phyloP scores from a whole-genome alignment of 1,140 invertebrate genomes.

The Neotoxoptera formosana region DNA sequence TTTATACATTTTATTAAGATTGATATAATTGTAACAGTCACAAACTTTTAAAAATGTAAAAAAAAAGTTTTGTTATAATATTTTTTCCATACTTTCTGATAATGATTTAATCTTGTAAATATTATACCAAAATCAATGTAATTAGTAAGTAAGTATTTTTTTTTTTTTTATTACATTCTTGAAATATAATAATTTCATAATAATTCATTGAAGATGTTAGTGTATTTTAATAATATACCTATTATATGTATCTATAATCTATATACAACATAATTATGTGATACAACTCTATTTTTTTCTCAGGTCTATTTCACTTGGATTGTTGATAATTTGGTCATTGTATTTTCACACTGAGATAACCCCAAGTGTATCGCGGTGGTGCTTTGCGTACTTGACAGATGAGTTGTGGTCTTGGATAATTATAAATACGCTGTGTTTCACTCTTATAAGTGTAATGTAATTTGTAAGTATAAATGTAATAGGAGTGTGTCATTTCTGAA shows the following conservation, averaged over 20 bases:
- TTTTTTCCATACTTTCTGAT: not conserved
- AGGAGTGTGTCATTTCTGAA: not conserved
- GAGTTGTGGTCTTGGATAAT: not conserved
- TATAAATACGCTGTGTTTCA: not conserved
- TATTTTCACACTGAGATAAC: not conserved
- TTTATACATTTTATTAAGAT: conserved; percentile 37
- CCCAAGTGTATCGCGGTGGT: not conserved
- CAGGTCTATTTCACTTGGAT: not conserved
- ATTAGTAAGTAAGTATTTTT: not conserved
- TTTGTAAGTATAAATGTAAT: not conserved
- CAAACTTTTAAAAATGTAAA: not conserved
- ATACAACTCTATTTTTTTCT: not conserved
- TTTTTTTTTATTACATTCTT: not conserved
- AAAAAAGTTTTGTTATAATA: not conserved
- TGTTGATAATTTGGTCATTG: not conserved
- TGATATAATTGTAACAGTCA: conserved; percentile 17
- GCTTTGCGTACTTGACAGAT: not conserved
- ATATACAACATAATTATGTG: not conserved
- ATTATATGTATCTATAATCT: not conserved
- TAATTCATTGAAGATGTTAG: no score
- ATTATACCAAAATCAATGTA: not conserved
- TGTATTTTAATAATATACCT: not conserved
- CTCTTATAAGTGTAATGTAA: not conserved
- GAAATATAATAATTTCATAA: no score
- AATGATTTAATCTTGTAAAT: not conserved